phyloP scores from a whole-genome alignment of 1,140 invertebrate species.

The Scylla paramamosain region DNA sequence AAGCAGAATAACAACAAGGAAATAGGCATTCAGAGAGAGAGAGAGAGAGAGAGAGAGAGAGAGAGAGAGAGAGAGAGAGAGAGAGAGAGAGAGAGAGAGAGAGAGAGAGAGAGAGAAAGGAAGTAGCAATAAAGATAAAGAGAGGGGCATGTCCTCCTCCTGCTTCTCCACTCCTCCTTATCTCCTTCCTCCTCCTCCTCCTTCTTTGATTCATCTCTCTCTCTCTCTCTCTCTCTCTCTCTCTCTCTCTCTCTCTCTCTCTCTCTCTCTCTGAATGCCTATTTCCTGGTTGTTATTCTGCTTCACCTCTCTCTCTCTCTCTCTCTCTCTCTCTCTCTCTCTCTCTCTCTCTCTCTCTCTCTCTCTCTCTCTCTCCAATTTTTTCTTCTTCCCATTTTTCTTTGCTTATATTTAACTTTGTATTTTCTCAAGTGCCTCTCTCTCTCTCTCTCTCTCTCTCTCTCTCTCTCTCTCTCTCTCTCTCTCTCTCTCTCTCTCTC shows the following conservation, averaged over 20 bases:
- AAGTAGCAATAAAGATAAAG: too few relatives aligned
- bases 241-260: background rate
- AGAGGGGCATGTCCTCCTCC: background rate
- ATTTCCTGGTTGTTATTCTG: too few relatives aligned
- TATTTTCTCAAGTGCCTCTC: too few relatives aligned
- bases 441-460: too few relatives aligned
- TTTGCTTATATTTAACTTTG: too few relatives aligned
- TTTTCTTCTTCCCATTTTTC: background rate
- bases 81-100: background rate
- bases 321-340: background rate
- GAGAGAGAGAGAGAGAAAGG: background rate
- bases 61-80: background rate
- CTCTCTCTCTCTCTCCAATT: background rate
- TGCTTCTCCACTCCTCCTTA: background rate
- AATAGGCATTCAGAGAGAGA: too few relatives aligned
- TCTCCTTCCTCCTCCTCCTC: too few relatives aligned
- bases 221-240: background rate
- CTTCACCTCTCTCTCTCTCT: background rate
- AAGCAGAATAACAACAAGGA: too few relatives aligned
- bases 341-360: conserved; percentile 11
- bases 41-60: too few relatives aligned
- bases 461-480: too few relatives aligned
- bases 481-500: too few relatives aligned
- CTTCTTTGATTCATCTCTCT: background rate
- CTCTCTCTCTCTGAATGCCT: background rate